Evolutionary conservation across 2,113 vertebrate genomes (phyloP).

Genomic region (Microtus oregoni): DNA sequence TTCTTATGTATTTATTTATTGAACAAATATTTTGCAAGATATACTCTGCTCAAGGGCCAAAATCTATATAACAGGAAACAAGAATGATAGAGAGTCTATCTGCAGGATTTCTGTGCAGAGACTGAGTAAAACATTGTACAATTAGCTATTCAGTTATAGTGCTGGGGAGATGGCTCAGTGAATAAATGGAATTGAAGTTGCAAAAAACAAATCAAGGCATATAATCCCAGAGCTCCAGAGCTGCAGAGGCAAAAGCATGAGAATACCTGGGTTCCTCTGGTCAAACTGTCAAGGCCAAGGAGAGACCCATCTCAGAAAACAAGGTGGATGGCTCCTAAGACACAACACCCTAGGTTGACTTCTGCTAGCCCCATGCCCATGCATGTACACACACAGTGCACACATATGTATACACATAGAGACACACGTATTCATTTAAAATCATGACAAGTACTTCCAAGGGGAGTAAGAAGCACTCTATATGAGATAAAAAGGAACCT

Average conservation of each 20-base stretch:
- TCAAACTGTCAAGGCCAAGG: neutral
- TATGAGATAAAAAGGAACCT: no score
- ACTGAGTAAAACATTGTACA: neutral
- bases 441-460: neutral
- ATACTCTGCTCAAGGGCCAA: neutral
- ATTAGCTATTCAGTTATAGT: neutral
- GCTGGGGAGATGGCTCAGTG: neutral
- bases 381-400: neutral
- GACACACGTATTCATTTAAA: neutral
- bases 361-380: neutral
- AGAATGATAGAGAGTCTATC: neutral
- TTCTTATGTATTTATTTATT: conserved; percentile 2
- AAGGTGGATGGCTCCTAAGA: neutral
- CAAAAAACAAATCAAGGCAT: neutral
- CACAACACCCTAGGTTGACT: neutral
- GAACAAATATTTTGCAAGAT: conserved; percentile 27
- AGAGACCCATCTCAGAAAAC: neutral
- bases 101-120: neutral
- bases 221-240: neutral
- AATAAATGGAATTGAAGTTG: neutral
- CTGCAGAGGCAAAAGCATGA: neutral
- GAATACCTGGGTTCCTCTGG: no score
- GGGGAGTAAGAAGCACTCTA: neutral
- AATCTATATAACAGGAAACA: neutral
- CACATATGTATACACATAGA: neutral